These are phyloP conservation scores for Alcis repandata DNA, from an alignment of 2,888 invertebrate species.

Conservation along the genomic window DNA sequence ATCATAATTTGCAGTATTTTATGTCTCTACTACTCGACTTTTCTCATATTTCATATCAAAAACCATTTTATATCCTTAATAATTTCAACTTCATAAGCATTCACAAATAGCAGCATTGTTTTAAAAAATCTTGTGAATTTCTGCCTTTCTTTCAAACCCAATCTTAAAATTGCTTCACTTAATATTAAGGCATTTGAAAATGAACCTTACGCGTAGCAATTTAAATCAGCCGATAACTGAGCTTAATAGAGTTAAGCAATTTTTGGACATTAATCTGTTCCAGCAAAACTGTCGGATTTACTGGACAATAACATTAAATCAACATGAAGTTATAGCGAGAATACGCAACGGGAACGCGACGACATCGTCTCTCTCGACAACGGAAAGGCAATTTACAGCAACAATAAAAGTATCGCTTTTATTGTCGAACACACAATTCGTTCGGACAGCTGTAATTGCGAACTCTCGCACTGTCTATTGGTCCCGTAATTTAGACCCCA, in stretches of 20 bases:
- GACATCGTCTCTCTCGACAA: conserved; percentile 65
- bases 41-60: conserved; percentile 36
- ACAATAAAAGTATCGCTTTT: conserved; percentile 84
- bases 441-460: conserved; percentile 83
- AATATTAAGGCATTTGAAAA: conserved; percentile 14
- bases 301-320: conserved; percentile 73
- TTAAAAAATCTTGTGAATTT: conserved; percentile 1
- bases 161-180: conserved; percentile 1
- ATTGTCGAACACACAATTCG: conserved; percentile 83
- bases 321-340: conserved; percentile 69
- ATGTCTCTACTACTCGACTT: conserved; percentile 38
- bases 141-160: not conserved
- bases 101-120: conserved; percentile 14
- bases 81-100: conserved; percentile 28
- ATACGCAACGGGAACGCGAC: conserved; percentile 67
- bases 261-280: conserved; percentile 46
- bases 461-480: conserved; percentile 79
- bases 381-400: conserved; percentile 75
- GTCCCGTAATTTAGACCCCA: conserved; percentile 78
- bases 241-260: conserved; percentile 41
- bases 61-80: conserved; percentile 32
- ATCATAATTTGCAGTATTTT: conserved; percentile 40
- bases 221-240: conserved; percentile 29
- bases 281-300: conserved; percentile 54
- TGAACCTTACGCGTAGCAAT: not conserved